These are phyloP conservation scores for Eublepharis macularius DNA, from an alignment of 2,113 vertebrate species.

Conservation along the genomic window DNA sequence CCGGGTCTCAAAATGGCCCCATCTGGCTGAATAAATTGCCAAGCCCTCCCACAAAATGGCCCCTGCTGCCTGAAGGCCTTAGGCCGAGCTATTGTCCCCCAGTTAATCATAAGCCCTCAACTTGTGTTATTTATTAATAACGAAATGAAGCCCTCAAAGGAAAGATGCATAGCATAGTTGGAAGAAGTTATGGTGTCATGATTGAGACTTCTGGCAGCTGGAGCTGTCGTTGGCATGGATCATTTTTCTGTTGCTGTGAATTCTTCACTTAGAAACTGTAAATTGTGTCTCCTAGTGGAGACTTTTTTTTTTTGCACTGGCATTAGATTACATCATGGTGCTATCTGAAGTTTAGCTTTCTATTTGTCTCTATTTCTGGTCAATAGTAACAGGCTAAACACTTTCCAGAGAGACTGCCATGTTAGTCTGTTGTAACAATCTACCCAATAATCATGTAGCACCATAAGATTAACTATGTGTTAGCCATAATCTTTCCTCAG, in stretches of 20 bases:
- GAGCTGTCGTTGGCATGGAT: not conserved
- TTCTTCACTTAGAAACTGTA: not conserved
- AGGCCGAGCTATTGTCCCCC: too few relatives aligned
- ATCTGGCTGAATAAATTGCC: not conserved
- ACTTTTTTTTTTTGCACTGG: not conserved
- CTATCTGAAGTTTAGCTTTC: not conserved
- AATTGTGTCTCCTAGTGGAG: not conserved
- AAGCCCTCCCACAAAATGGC: not conserved
- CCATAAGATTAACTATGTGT: too few relatives aligned
- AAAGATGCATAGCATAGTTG: not conserved
- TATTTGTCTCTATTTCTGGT: not conserved
- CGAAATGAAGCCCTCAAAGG: not conserved
- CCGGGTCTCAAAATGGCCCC: too few relatives aligned
- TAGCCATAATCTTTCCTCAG: too few relatives aligned
- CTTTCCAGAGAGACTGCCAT: not conserved
- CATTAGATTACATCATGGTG: not conserved
- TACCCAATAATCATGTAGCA: too few relatives aligned
- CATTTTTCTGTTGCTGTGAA: not conserved
- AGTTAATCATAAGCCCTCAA: too few relatives aligned
- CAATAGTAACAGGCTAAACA: not conserved
- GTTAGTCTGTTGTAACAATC: not conserved
- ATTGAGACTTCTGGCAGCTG: constrained; percentile 1
- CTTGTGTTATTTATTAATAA: not conserved
- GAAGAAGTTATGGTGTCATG: not conserved
- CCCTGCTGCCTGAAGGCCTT: too few relatives aligned